These are phyloP conservation scores for Syrista parreyssii DNA, from an alignment of 2,888 invertebrate genomes.

Conservation along the genomic window DNA sequence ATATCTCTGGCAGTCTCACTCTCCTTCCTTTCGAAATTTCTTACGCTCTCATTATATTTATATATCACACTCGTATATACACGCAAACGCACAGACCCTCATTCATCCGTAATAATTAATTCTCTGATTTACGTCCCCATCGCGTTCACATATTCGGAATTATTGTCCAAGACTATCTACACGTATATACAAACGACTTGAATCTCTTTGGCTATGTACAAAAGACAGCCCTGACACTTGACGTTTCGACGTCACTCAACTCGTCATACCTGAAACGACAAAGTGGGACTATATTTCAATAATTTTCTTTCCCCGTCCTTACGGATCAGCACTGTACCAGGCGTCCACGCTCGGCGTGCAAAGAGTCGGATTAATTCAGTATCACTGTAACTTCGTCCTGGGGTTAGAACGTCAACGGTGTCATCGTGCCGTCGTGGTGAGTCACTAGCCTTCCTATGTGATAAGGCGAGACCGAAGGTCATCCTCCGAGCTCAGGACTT, in stretches of 20 bases:
- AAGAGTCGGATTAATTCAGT: neutral
- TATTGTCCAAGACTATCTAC: conserved; percentile 56
- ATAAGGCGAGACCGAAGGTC: conserved; percentile 12
- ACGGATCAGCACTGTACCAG: neutral
- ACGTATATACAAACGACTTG: conserved; percentile 22
- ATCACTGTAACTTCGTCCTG: neutral
- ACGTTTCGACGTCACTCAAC: neutral
- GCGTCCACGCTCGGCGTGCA: neutral
- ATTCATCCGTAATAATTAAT: conserved; percentile 25
- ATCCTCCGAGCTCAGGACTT: conserved; percentile 14
- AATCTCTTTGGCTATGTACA: neutral
- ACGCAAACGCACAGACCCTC: conserved; percentile 24
- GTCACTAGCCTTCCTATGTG: conserved; percentile 57
- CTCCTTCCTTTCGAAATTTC: conserved; percentile 21
- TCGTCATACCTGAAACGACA: neutral
- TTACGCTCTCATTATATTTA: conserved; percentile 22
- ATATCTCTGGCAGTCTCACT: conserved; percentile 37
- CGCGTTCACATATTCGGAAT: conserved; percentile 30
- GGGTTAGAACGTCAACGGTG: neutral
- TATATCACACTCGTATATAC: conserved; percentile 23
- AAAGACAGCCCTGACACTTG: neutral
- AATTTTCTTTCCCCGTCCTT: conserved; percentile 2
- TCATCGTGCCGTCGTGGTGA: neutral
- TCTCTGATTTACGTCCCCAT: conserved; percentile 23
- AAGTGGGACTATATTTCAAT: neutral